Evolutionary conservation across 2,797 vertebrate genomes (phyloP), one percentile per base, ranked within the genome.

Genomic region (Eurystomus glaucurus): DNA sequence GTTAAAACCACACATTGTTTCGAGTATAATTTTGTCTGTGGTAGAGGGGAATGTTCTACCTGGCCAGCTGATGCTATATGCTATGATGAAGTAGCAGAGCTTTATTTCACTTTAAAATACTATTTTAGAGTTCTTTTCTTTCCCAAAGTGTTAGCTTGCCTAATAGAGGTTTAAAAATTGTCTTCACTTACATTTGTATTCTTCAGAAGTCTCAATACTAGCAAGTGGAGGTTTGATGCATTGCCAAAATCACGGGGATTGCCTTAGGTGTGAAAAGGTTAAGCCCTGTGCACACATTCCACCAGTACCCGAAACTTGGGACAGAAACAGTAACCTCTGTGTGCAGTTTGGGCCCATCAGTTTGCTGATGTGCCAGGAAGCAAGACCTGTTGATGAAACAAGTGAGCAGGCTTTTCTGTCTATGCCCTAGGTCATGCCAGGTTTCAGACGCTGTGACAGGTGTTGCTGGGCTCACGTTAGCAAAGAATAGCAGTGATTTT

Each of bases 401-500:
- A 64, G 31, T 7, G 60, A 81, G 35, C 29, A 58, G 64, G 20
- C 48, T 85, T 64, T 86, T 20, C 43, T 88, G 28, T 51, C 70
- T 66, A 0, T 58, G 26, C 43, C 62, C 3, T 65, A 33, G 74
- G 77, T 92, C 71, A 54, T 18, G 15, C 15, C 58, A 85, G 64
- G 81, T 82, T 89, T 66, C 86, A 70, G 43, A 26, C 69, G 75
- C 77, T 35, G 35, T 70, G 66, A 33, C 84, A 89, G 74, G n/a
- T 93, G 91, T 77, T 87, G 46, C 74, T 87, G 48, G 33, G 55
- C 60, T 93, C 51, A 5, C 1, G 1, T 88, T 64, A 76, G 77
- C 78, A 81, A 81, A 96, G 82, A 81, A 46, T 75, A 85, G 80
- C 0, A 18, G 48, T 85, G 83, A 62, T 91, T 97, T 93, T 83